Evolutionary conservation across 2,888 invertebrate species (phyloP), one percentile per base, ranked within the genome.

Genomic region (Venusia cambrica): DNA sequence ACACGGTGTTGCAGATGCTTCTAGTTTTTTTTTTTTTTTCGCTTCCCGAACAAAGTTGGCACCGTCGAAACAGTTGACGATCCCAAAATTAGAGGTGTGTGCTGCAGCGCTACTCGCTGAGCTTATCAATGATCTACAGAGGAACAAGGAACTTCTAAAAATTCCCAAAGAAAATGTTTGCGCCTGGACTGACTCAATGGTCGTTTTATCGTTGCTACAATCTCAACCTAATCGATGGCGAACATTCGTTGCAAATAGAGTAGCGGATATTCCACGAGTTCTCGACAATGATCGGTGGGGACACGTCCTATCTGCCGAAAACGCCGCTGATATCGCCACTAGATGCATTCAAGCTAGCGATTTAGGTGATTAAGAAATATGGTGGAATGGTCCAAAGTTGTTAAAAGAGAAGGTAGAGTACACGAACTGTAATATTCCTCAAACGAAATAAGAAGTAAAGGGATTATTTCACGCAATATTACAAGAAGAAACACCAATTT

Each of bases 161-260:
- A 39, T 43, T 11, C 14, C 32, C 5, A 29, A 4, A 3, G n/a
- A 11, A 3, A 31, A 44, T 5, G 22, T 31, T 1, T 30, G 20
- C 13, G 33, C 30, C 4, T 48, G 37, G 38, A 48, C 40, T 3
- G 48, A 51, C 9, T 45, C 45, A 1, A 46, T 28, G 4, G 34
- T 47, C 1, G 45, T 48, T 14, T n/a, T 47, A 6, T 18, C 44
- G 1, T 49, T 47, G 49, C 13, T 52, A n/a, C 32, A 38, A n/a
- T n/a, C n/a, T n/a, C n/a, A n/a, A n/a, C n/a, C n/a, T n/a, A 14
- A 17, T 6, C 26, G 27, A 5, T 50, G 43, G 45, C 27, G 28
- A 7, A 42, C 40, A 1, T 49, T 41, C 21, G 37, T 48, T 2
- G 36, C 32, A 9, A 48, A 51, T 15, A 11, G 43, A 11, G 30